Base-by-base conservation (phyloP, 2,888 invertebrate species). In the Oligia strigilis region DNA sequence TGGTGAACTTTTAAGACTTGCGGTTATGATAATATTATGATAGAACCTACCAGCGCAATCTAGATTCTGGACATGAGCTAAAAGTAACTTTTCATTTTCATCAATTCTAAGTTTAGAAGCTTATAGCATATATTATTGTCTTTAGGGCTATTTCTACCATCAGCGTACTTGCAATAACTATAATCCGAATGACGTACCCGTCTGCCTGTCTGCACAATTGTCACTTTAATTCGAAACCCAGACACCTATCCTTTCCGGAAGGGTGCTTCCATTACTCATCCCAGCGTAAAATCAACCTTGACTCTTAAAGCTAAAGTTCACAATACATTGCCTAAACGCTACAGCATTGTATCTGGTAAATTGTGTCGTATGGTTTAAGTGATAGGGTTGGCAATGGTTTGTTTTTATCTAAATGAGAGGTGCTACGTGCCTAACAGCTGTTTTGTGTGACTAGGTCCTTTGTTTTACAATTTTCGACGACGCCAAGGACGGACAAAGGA, bases 401-500 rank as follows among this genome's bases (percentile, higher is more conserved):
- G 86, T 76, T 60, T 29, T 72, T 43, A 19, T 52, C 29, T n/a
- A 75, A 80, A 83, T 72, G 77, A 82, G 81, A 85, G 77, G 80
- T 71, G 78, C 75, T 94, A 94, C 95, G 95, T 95, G 95, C 92
- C 91, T 92, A 95, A 95, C 95, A 95, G 94, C 94, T 95, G 95
- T 95, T 95, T 93, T 93, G 93, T 94, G 93, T 93, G 93, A 88
- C 87, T 84, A 89, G 90, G 80, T 82, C 86, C 91, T 94, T 95
- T 95, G 94, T 95, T 94, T 93, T 89, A 91, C 89, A 92, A 91
- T 92, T 94, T 93, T 92, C 89, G 91, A 87, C 88, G 93, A 90
- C 92, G 90, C 89, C 91, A 92, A 92, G 92, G 92, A 91, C 91
- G 88, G 83, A 92, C 89, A 92, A 91, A 92, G 90, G 91, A 87